These are phyloP conservation scores for Ptychoptera albimana DNA, from an alignment of 2,888 invertebrate genomes.

Conservation along the genomic window DNA sequence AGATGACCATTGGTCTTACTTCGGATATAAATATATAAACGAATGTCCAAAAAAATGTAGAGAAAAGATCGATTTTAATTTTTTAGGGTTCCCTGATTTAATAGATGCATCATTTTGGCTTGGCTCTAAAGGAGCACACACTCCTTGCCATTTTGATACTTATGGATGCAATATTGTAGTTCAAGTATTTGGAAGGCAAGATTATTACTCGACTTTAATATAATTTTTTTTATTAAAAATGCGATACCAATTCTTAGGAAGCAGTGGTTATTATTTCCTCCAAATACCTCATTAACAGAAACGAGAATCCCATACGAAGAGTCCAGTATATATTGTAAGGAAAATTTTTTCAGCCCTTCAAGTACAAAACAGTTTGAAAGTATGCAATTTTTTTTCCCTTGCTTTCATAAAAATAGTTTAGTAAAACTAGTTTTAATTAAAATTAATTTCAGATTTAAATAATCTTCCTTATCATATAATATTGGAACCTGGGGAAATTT, in stretches of 20 bases:
- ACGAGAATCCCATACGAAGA: slow-evolving; percentile 91
- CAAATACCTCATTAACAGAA: slow-evolving; percentile 53
- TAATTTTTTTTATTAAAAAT: slow-evolving; percentile 3
- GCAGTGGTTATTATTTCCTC: slow-evolving; percentile 83
- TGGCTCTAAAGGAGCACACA: slow-evolving; percentile 73
- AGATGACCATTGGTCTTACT: slow-evolving; percentile 18
- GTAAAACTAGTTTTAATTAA: slow-evolving; percentile 10
- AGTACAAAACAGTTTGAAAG: slow-evolving; percentile 34
- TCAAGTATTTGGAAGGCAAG: slow-evolving; percentile 71
- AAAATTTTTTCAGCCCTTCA: slow-evolving; percentile 60
- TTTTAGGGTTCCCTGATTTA: slow-evolving; percentile 54
- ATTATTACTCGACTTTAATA: slow-evolving; percentile 2
- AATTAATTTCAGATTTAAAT: slow-evolving; percentile 17
- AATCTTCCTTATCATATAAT: slow-evolving; percentile 39
- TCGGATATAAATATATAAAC: slow-evolving; percentile 20
- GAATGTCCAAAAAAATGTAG: slow-evolving; percentile 18
- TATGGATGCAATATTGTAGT: slow-evolving; percentile 88
- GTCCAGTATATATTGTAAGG: slow-evolving; percentile 78
- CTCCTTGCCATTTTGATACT: slow-evolving; percentile 86
- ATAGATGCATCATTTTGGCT: slow-evolving; percentile 69
- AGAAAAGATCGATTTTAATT: slow-evolving; percentile 42
- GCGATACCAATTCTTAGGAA: slow-evolving; percentile 42
- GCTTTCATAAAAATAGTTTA: slow-evolving; percentile 12
- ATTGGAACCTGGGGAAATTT: slow-evolving; percentile 68
- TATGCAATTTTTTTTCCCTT: slow-evolving; percentile 13